Evolutionary conservation across 2,797 vertebrate genomes (phyloP).

Genomic region (Enteromius afrohamiltoni): DNA sequence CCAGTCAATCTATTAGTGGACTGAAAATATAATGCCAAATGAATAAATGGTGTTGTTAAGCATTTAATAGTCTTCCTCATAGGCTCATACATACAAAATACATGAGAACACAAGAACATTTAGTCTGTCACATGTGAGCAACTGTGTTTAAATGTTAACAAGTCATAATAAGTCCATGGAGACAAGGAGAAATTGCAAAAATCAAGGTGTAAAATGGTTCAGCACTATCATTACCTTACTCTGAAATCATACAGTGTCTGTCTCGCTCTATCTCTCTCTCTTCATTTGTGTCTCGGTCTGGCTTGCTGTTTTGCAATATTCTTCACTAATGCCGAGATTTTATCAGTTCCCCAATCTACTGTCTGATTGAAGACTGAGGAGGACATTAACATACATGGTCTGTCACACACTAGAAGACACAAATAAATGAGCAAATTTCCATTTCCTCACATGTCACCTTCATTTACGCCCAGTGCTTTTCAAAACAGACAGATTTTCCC

Average conservation of each 20-base stretch:
- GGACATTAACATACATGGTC: constrained; percentile 62
- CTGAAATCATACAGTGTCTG: constrained; percentile 14
- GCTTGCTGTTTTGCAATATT: constrained; percentile 33
- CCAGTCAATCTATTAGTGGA: not conserved
- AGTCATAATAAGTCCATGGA: constrained; percentile 16
- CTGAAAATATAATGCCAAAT: constrained; percentile 9
- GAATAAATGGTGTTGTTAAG: constrained; percentile 7
- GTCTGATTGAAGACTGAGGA: constrained; percentile 50
- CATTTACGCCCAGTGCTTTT: constrained; percentile 59
- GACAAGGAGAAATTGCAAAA: constrained; percentile 22
- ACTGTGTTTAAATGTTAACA: constrained; percentile 14
- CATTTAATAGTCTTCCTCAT: constrained; percentile 14
- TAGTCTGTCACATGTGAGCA: not conserved
- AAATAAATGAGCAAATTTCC: constrained; percentile 65
- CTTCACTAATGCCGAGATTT: constrained; percentile 41
- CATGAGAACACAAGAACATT: constrained; percentile 13
- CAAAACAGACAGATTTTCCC: constrained; percentile 50
- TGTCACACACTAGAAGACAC: constrained; percentile 57
- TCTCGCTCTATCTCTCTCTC: not conserved
- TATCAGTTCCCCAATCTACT: constrained; percentile 50
- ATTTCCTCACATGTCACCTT: constrained; percentile 66
- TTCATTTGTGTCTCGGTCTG: not conserved
- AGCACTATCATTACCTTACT: constrained; percentile 5
- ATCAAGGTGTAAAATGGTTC: constrained; percentile 30
- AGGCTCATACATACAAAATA: not conserved